A percentile compares a stretch with the other conserved stretches of the same genome.
These are phyloP conservation scores for Panagrolaimus sp. DNA, from an alignment of 1,140 invertebrate species.

Conservation along the genomic window DNA sequence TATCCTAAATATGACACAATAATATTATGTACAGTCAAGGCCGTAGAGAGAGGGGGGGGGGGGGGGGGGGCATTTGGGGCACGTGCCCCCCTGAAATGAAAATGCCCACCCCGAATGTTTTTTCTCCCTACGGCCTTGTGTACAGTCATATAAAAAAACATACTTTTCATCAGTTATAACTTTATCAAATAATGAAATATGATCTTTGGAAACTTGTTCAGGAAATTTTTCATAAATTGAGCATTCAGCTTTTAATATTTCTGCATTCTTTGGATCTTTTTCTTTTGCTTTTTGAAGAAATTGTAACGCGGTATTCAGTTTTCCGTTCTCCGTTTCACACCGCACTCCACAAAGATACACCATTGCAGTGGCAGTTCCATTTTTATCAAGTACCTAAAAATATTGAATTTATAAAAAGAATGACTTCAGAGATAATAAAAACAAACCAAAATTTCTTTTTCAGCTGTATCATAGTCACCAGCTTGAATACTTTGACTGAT, in stretches of 20 bases:
- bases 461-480: not conserved
- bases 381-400: not conserved
- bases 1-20: not conserved
- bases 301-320: not conserved
- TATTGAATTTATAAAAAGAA: no score
- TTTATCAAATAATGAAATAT: not conserved
- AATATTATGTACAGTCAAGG: no score
- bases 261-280: not conserved
- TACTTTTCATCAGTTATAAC: not conserved
- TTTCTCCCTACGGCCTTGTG: not conserved
- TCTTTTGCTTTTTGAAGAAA: not conserved
- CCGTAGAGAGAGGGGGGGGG: no score
- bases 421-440: not conserved
- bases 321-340: no score
- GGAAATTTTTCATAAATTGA: constrained; percentile 1
- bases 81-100: no score
- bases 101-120: no score
- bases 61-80: no score
- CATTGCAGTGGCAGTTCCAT: constrained; percentile 1
- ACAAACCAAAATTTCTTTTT: not conserved
- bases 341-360: no score
- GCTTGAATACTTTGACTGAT: constrained; percentile 2
- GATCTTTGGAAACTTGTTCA: not conserved
- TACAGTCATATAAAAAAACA: no score
- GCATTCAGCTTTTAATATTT: constrained; percentile 1